Base-by-base conservation (phyloP, 2,113 vertebrate species). In the Rhinolophus sinicus region DNA sequence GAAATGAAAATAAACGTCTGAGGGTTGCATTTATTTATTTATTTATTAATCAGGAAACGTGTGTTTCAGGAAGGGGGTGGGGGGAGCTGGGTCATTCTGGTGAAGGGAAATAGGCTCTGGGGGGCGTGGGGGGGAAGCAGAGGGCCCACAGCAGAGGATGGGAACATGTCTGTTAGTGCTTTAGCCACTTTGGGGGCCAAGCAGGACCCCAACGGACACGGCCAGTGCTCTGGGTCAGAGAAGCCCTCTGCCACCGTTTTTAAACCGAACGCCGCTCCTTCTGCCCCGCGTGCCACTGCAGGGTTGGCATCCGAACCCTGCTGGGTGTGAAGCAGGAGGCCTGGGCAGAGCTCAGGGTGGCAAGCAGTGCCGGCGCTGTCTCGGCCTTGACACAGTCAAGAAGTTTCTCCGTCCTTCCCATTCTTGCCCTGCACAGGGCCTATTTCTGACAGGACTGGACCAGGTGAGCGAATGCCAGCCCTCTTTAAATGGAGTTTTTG, bases 11-110 rank as follows among this genome's bases (percentile, higher is more conserved):
- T 97, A 97, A 97, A 98, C 78, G 92, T 96, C 95, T 95, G 33
- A 97, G 97, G 97, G 96, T 96, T 90, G 88, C 93, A 81, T 95
- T 97, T 98, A 98, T 98, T 98, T 98, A 98, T 98, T 98, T 98
- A 98, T 98, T 98, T 98, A 98, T 98, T 98, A 97, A 87, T 91
- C 94, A 88, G 88, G 83, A 85, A 96, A 40, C 0, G 9, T 33
- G 52, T 65, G 47, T 62, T 5, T 82, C 24, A 93, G 84, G 86
- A 81, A 84, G 35, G 88, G 83, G 91, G 14, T n/a, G 24, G 35
- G 86, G 78, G 89, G 12, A n/a, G 21, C 87, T 9, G 19, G 47
- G 64, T 64, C 33, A 5, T 70, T 80, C 47, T 65, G 60, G 56
- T 0, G 0, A 84, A 95, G 76, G 89, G 88, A 93, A 58, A 24